Percentiles rank a stretch among this genome's conserved stretches.
Evolutionary conservation across 53 echinoderm and acorn worm species (phyloP).

Genomic region (Apostichopus leukothele): DNA sequence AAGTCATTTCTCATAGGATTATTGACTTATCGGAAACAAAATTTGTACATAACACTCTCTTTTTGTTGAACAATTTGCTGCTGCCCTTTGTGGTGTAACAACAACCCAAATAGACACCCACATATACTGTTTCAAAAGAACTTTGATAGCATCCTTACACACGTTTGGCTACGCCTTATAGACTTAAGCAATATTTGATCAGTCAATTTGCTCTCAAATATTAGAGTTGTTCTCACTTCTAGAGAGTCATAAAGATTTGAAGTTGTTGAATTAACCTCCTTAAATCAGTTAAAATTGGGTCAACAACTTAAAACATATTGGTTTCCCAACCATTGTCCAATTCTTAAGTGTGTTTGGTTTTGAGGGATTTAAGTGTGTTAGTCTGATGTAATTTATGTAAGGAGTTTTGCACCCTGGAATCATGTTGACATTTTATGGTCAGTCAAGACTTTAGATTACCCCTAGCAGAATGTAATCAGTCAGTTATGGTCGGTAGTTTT

Average conservation of each 20-base stretch:
- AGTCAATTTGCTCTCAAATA: not conserved
- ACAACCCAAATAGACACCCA: slow-evolving; percentile 3
- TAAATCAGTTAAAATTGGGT: not conserved
- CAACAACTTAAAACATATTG: not conserved
- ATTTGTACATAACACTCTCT: slow-evolving; percentile 1
- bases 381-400: not conserved
- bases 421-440: not conserved
- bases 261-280: slow-evolving; percentile 11
- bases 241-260: slow-evolving; percentile 10
- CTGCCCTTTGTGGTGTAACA: not conserved
- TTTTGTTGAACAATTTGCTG: not conserved
- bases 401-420: not conserved
- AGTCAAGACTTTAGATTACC: not conserved
- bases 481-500: no score
- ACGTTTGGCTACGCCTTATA: not conserved
- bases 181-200: not conserved
- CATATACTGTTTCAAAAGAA: not conserved
- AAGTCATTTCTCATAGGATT: no score
- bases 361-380: not conserved
- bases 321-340: not conserved
- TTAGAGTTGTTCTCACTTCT: not conserved
- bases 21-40: not conserved
- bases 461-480: no score
- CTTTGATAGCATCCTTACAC: not conserved
- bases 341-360: not conserved